phyloP scores from a whole-genome alignment of 2,888 invertebrate species.

The Diplolepis rosae region DNA sequence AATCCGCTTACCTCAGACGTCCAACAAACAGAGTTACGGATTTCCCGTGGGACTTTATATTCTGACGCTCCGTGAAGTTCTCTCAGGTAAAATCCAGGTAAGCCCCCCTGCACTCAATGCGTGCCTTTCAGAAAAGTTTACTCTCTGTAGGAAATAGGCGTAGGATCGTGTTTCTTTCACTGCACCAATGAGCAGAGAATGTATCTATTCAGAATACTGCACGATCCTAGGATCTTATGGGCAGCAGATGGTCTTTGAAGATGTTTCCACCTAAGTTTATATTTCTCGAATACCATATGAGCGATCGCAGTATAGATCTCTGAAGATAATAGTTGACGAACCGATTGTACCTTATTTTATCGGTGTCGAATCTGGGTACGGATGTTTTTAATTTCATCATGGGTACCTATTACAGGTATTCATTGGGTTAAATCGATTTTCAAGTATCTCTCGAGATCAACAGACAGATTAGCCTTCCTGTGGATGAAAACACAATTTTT shows the following conservation, averaged over 20 bases:
- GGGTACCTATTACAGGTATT: slow-evolving; percentile 5
- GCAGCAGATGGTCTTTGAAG: slow-evolving; percentile 28
- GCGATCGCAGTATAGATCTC: slow-evolving; percentile 10
- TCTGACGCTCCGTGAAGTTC: slow-evolving; percentile 56
- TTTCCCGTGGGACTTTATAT: slow-evolving; percentile 64
- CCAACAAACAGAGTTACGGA: slow-evolving; percentile 62
- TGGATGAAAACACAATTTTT: not conserved
- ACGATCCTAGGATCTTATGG: slow-evolving; percentile 18
- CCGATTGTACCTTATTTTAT: slow-evolving; percentile 24
- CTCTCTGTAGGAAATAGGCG: slow-evolving; percentile 38
- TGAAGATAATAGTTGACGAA: slow-evolving; percentile 18
- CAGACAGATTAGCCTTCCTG: not conserved
- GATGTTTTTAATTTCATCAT: slow-evolving; percentile 29
- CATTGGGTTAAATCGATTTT: not conserved
- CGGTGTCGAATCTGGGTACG: slow-evolving; percentile 26
- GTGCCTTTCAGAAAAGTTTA: slow-evolving; percentile 39
- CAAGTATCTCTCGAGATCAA: slow-evolving; percentile 1
- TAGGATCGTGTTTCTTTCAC: slow-evolving; percentile 46
- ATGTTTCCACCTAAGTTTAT: not conserved
- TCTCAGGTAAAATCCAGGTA: slow-evolving; percentile 67
- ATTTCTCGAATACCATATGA: not conserved
- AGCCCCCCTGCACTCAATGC: slow-evolving; percentile 49
- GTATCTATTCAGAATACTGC: slow-evolving; percentile 27
- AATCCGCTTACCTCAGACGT: slow-evolving; percentile 67
- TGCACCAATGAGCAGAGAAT: slow-evolving; percentile 19